Conservation (phyloP, 2,113 vertebrate species). For the Andinoacara biseriatus region DNA sequence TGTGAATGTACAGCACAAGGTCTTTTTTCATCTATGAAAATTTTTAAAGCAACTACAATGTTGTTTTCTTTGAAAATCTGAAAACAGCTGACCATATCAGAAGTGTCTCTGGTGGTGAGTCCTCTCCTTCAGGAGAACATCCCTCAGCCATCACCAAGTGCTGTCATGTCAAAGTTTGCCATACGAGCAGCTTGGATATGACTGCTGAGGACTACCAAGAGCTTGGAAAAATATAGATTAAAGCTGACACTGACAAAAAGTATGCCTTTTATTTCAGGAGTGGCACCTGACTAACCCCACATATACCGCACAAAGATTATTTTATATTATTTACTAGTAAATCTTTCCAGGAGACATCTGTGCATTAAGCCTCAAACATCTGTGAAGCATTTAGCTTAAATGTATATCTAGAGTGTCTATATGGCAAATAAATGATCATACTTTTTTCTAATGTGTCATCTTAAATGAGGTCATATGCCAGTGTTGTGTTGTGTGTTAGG, state of each 20-base stretch:
- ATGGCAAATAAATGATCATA: too few relatives aligned
- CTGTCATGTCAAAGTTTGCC: not conserved
- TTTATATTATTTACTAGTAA: too few relatives aligned
- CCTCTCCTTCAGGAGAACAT: not conserved
- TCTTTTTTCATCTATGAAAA: not conserved
- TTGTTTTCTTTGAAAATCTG: not conserved
- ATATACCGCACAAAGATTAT: not conserved
- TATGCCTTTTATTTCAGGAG: not conserved
- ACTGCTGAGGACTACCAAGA: not conserved
- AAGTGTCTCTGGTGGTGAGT: not conserved
- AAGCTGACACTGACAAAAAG: not conserved
- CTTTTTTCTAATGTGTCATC: too few relatives aligned
- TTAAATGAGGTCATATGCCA: too few relatives aligned
- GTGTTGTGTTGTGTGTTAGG: too few relatives aligned
- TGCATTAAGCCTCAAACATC: too few relatives aligned
- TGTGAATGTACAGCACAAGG: not conserved
- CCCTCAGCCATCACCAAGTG: not conserved
- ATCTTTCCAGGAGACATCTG: too few relatives aligned
- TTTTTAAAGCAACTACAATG: not conserved
- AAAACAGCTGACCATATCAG: not conserved
- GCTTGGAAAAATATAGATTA: not conserved
- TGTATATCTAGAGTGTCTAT: too few relatives aligned
- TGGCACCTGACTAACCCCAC: not conserved
- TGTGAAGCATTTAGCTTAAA: too few relatives aligned
- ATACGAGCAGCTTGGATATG: not conserved